A percentile compares a stretch with the other conserved stretches of the same genome.
These are phyloP conservation scores for Aplidium turbinatum DNA, from an alignment of 23 tunicate species.

Conservation along the genomic window DNA sequence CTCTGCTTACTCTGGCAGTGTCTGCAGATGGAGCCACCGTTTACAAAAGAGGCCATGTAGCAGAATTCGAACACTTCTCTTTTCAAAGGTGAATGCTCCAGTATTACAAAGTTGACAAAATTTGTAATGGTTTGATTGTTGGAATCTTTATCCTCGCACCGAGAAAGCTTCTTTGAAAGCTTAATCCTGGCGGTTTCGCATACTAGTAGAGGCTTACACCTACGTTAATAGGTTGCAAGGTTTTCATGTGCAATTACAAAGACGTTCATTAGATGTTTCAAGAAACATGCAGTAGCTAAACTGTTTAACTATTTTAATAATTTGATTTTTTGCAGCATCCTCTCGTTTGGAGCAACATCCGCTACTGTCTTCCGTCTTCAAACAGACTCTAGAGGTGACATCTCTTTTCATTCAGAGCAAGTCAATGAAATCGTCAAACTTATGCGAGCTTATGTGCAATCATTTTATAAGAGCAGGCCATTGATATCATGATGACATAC, in stretches of 20 bases:
- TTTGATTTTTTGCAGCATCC: conserved; percentile 56
- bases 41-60: conserved; percentile 75
- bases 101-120: too few species aligned
- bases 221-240: too few species aligned
- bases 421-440: conserved; percentile 89
- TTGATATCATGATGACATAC: too few species aligned
- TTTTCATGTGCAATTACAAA: too few species aligned
- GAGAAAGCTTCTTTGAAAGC: too few species aligned
- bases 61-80: conserved; percentile 62
- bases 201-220: too few species aligned
- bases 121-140: too few species aligned
- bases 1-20: conserved; percentile 65
- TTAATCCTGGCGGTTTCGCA: too few species aligned
- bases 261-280: too few species aligned
- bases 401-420: conserved; percentile 62
- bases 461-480: conserved; percentile 69
- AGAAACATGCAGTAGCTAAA: too few species aligned
- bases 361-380: conserved; percentile 64
- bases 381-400: conserved; percentile 78
- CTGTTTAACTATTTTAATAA: too few species aligned
- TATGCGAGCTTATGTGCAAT: conserved; percentile 76
- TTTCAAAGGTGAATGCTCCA: conserved; percentile 68
- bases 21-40: conserved; percentile 69
- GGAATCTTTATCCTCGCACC: too few species aligned
- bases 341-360: conserved; percentile 73